phyloP scores from a whole-genome alignment of 2,113 vertebrate genomes.

The Sterna hirundo region DNA sequence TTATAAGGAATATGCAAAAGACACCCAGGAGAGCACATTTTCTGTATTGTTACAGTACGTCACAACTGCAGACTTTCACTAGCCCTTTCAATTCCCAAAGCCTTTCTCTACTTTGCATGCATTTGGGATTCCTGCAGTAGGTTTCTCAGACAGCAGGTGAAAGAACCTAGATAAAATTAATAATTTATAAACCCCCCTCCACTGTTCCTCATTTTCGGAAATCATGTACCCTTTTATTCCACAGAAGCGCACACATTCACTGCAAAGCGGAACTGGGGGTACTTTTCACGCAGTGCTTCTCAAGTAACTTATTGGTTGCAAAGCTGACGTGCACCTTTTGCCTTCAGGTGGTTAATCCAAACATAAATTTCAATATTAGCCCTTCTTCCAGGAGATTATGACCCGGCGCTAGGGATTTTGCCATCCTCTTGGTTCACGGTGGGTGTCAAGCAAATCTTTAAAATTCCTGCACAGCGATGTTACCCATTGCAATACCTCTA shows the following conservation, averaged over 20 bases:
- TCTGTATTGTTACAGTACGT: background rate
- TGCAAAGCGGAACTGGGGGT: background rate
- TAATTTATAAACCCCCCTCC: background rate
- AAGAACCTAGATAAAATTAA: background rate
- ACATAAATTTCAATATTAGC: background rate
- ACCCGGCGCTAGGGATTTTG: background rate
- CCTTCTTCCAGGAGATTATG: background rate
- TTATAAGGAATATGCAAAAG: background rate
- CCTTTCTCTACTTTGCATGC: background rate
- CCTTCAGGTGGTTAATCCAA: background rate
- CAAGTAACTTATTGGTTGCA: background rate
- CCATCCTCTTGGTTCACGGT: background rate
- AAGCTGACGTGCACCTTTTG: background rate
- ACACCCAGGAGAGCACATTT: background rate
- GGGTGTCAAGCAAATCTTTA: background rate
- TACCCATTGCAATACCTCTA: background rate
- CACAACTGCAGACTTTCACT: background rate
- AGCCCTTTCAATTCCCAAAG: background rate
- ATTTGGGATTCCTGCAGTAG: background rate
- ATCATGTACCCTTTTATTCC: background rate
- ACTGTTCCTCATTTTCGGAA: background rate
- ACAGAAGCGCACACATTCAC: fast-evolving
- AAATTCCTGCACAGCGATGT: background rate
- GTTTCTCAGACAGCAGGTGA: background rate
- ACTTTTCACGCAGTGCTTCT: background rate